Evolutionary conservation across 2,797 vertebrate species (phyloP).

Genomic region (Channallabes apus): DNA sequence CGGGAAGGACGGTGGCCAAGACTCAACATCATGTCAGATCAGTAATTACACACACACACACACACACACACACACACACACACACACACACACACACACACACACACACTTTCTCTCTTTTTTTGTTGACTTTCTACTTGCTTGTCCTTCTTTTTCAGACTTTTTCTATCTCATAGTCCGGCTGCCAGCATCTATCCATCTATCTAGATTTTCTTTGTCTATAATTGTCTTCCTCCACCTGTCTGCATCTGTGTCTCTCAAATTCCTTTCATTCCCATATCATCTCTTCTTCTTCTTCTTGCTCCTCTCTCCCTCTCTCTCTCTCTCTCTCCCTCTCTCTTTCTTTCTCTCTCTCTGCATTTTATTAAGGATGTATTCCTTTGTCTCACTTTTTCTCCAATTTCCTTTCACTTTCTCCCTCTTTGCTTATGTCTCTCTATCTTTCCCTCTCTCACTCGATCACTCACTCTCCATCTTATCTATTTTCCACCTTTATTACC

Average conservation of each 20-base stretch:
- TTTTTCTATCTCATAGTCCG: neutral
- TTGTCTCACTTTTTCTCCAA: neutral
- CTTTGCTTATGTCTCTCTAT: neutral
- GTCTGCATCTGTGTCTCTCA: neutral
- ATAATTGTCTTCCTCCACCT: neutral
- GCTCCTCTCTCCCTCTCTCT: neutral
- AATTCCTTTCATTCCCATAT: no score
- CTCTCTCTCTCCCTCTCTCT: neutral
- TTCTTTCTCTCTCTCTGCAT: neutral
- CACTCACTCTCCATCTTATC: neutral
- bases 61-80: slow-evolving; percentile 6
- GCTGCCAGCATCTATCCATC: neutral
- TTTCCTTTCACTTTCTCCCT: neutral
- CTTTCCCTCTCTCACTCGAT: neutral
- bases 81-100: slow-evolving; percentile 27
- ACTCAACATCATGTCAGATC: slow-evolving; percentile 51
- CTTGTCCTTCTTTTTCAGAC: neutral
- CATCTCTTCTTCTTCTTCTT: no score
- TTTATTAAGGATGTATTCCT: neutral
- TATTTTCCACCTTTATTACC: neutral
- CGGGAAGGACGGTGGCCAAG: slow-evolving; percentile 54
- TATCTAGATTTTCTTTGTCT: neutral
- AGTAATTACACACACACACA: slow-evolving; percentile 43
- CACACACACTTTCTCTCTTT: slow-evolving; percentile 12
- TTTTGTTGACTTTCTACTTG: neutral